Evolutionary conservation across 1,140 invertebrate genomes (phyloP).

Genomic region (Marisa cornuarietis): DNA sequence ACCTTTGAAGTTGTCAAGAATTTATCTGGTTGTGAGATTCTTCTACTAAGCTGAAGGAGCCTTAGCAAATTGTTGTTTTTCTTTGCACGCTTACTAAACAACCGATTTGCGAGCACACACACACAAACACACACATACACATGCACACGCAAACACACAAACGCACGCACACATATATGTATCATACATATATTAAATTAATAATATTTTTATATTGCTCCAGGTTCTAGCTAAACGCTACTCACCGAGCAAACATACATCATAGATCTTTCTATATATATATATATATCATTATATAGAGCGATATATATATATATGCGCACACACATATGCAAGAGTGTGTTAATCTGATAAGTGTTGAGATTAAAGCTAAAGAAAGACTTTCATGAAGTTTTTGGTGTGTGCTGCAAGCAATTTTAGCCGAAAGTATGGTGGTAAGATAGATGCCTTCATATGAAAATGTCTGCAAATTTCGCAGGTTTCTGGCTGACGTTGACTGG

Average conservation of each 20-base stretch:
- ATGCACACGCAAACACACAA: neutral
- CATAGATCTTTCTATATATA: constrained; percentile 8
- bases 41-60: no score
- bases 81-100: neutral
- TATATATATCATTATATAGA: neutral
- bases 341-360: no score
- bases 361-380: no score
- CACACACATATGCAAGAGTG: neutral
- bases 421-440: no score
- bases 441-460: no score
- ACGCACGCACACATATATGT: neutral
- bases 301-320: constrained; percentile 2
- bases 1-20: no score
- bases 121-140: neutral
- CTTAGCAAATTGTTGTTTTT: neutral
- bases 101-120: neutral
- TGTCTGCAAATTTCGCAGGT: constrained; percentile 38
- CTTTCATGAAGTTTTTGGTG: no score
- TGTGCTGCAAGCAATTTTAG: no score
- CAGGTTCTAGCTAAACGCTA: neutral
- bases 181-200: neutral
- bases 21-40: neutral
- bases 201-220: neutral
- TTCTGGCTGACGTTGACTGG: constrained; percentile 68
- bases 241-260: neutral